phyloP scores from a whole-genome alignment of 2,888 invertebrate species.

The Gastrophysa polygoni region DNA sequence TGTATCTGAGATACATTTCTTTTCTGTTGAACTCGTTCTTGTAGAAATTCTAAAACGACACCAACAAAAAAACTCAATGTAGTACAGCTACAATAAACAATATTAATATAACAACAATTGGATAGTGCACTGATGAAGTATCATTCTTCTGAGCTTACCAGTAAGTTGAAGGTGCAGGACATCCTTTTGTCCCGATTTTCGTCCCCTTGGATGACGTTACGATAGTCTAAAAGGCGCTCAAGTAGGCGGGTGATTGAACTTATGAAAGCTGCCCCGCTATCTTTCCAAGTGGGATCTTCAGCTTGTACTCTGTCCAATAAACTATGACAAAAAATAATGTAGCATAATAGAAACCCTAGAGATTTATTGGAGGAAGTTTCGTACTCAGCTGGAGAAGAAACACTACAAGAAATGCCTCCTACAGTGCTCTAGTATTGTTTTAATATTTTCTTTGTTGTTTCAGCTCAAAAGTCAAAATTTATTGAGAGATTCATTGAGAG shows the following conservation, averaged over 20 bases:
- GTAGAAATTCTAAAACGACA: slow-evolving; percentile 92
- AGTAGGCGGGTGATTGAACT: slow-evolving; percentile 88
- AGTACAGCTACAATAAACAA: no score
- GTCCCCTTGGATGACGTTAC: slow-evolving; percentile 93
- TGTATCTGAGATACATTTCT: slow-evolving; percentile 95
- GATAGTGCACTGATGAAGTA: no score
- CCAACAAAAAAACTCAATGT: no score
- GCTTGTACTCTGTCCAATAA: slow-evolving; percentile 84
- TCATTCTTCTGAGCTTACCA: slow-evolving; percentile 67
- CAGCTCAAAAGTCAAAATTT: no score
- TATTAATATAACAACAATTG: no score
- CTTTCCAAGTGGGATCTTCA: slow-evolving; percentile 87
- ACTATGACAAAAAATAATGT: slow-evolving; percentile 57
- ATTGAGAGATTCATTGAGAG: no score
- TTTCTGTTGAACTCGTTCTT: slow-evolving; percentile 94
- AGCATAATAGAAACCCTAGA: no score
- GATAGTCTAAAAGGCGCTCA: slow-evolving; percentile 89
- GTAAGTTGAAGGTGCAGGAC: slow-evolving; percentile 94
- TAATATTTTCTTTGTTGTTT: no score
- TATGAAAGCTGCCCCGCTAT: slow-evolving; percentile 90
- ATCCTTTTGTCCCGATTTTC: slow-evolving; percentile 94
- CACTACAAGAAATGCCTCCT: no score
- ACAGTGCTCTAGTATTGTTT: no score
- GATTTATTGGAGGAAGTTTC: no score
- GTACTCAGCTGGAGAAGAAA: no score